These are phyloP conservation scores for Archips crataeganus DNA, from an alignment of 2,888 invertebrate genomes.

Conservation along the genomic window DNA sequence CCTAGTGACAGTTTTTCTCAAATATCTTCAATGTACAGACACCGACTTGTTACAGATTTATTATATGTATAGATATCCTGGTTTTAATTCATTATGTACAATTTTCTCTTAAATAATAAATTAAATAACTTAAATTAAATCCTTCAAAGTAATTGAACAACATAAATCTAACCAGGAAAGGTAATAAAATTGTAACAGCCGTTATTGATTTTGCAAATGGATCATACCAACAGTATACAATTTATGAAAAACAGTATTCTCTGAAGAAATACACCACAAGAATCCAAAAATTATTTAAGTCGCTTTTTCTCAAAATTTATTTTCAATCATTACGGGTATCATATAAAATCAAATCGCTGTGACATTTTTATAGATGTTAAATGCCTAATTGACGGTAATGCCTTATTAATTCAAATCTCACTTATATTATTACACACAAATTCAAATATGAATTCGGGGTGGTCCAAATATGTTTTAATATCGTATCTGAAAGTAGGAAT, in stretches of 20 bases:
- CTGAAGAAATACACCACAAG: background rate
- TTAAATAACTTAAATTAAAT: too few species aligned
- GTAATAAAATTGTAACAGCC: background rate
- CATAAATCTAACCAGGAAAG: background rate
- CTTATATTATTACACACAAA: constrained; percentile 54
- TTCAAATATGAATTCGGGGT: constrained; percentile 57
- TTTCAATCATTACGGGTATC: background rate
- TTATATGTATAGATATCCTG: too few species aligned
- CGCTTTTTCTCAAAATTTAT: too few species aligned
- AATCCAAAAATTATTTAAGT: background rate
- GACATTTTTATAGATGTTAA: constrained; percentile 59
- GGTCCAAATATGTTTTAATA: constrained; percentile 60
- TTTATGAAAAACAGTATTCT: background rate
- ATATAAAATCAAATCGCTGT: constrained; percentile 24
- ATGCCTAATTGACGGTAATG: constrained; percentile 70
- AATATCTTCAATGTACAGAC: too few species aligned
- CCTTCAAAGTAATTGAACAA: background rate
- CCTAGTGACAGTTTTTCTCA: too few species aligned
- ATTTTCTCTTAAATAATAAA: too few species aligned
- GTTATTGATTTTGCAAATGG: background rate
- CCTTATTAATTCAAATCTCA: constrained; percentile 71
- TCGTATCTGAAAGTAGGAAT: constrained; percentile 51
- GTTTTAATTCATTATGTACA: too few species aligned
- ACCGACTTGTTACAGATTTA: too few species aligned
- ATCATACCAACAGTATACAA: background rate